These are phyloP conservation scores for Microctenopoma stevenorrisi DNA, from an alignment of 2,797 vertebrate species.

Conservation along the genomic window DNA sequence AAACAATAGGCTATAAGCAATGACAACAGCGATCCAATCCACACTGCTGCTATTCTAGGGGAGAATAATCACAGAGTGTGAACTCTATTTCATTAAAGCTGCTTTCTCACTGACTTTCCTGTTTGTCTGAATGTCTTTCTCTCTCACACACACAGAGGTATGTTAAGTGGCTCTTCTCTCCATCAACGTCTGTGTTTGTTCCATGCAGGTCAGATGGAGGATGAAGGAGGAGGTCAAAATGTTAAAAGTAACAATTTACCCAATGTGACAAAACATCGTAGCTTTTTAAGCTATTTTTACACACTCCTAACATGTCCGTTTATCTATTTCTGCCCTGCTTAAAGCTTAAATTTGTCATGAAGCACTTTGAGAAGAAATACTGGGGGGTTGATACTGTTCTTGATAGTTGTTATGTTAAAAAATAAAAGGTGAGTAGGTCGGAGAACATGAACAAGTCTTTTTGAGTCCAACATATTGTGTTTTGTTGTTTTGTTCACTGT, in stretches of 20 bases:
- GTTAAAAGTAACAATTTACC: background rate
- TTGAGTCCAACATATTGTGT: no score
- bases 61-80: conserved; percentile 46
- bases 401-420: no score
- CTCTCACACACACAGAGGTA: background rate
- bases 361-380: no score
- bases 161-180: background rate
- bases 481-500: no score
- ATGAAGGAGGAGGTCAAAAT: background rate
- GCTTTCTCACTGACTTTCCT: conserved; percentile 17
- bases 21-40: conserved; percentile 47
- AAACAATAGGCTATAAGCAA: conserved; percentile 48
- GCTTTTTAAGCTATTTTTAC: no score
- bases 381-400: no score
- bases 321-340: no score
- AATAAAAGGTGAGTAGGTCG: no score
- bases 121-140: conserved; percentile 3
- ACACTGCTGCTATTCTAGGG: conserved; percentile 31
- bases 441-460: no score
- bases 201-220: background rate
- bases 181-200: background rate
- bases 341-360: no score
- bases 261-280: no score
- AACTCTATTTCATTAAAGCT: conserved; percentile 38
- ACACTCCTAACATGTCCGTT: no score